Conservation (phyloP, 2,797 vertebrate genomes). For the Leptatherina wallacei region DNA sequence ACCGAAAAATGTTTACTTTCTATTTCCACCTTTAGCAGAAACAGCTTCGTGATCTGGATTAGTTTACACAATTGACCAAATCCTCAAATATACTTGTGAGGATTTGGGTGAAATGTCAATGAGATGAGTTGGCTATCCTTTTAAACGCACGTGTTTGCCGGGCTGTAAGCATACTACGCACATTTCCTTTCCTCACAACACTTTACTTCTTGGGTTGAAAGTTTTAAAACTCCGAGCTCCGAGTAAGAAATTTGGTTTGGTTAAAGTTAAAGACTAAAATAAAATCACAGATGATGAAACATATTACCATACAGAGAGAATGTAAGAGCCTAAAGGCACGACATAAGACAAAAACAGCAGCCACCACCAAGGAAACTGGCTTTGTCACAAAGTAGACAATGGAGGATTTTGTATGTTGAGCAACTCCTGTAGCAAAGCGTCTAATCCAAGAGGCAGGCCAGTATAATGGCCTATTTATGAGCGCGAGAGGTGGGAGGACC, state of each 20-base stretch:
- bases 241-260: not conserved
- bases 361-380: conserved; percentile 49
- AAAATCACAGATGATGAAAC: conserved; percentile 12
- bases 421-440: conserved; percentile 65
- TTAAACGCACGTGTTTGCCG: not conserved
- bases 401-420: conserved; percentile 70
- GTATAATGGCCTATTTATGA: conserved; percentile 80
- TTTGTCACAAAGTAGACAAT: conserved; percentile 65
- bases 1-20: conserved; percentile 9
- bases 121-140: not conserved
- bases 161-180: not conserved
- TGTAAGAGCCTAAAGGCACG: conserved; percentile 14
- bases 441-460: conserved; percentile 68
- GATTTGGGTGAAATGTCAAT: not conserved
- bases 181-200: not conserved
- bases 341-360: conserved; percentile 42
- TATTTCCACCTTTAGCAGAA: conserved; percentile 11
- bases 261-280: conserved; percentile 21
- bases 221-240: conserved; percentile 8
- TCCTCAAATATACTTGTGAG: not conserved
- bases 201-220: not conserved
- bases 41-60: conserved; percentile 9
- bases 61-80: not conserved
- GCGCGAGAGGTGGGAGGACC: conserved; percentile 67
- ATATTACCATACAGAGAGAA: conserved; percentile 8